Conservation (phyloP, 2,888 invertebrate genomes). For the Cheiracanthium punctorium region DNA sequence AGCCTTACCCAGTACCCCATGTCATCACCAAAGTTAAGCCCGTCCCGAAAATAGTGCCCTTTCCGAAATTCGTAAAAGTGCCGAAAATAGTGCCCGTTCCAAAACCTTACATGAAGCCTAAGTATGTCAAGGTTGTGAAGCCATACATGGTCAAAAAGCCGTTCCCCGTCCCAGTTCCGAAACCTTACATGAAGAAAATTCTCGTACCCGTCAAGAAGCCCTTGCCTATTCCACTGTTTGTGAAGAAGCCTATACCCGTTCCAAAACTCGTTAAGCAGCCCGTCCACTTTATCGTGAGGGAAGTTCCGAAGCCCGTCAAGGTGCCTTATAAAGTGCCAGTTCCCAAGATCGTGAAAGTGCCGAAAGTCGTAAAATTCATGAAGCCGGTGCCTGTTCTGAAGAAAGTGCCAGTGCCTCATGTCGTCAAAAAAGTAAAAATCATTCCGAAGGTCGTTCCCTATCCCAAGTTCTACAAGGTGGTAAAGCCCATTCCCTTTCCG, state of each 20-base stretch:
- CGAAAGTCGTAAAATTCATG: slow-evolving; percentile 36
- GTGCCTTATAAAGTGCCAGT: slow-evolving; percentile 41
- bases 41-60: slow-evolving; percentile 51
- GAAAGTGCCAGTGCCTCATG: slow-evolving; percentile 41
- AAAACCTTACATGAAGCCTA: slow-evolving; percentile 54
- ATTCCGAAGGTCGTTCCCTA: slow-evolving; percentile 56
- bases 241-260: slow-evolving; percentile 36
- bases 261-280: slow-evolving; percentile 57
- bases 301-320: slow-evolving; percentile 32
- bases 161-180: slow-evolving; percentile 42
- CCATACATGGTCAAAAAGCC: slow-evolving; percentile 53
- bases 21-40: slow-evolving; percentile 46
- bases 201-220: slow-evolving; percentile 52
- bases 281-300: slow-evolving; percentile 44
- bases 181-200: slow-evolving; percentile 41
- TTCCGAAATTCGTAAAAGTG: slow-evolving; percentile 62
- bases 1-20: slow-evolving; percentile 47
- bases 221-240: slow-evolving; percentile 40
- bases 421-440: slow-evolving; percentile 35
- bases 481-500: slow-evolving; percentile 36
- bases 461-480: slow-evolving; percentile 43
- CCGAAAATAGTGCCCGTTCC: slow-evolving; percentile 40
- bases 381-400: slow-evolving; percentile 41
- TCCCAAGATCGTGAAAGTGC: slow-evolving; percentile 53
- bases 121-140: slow-evolving; percentile 40